Evolutionary conservation across 1,140 invertebrate genomes (phyloP).

Genomic region (Drosophila funebris): DNA sequence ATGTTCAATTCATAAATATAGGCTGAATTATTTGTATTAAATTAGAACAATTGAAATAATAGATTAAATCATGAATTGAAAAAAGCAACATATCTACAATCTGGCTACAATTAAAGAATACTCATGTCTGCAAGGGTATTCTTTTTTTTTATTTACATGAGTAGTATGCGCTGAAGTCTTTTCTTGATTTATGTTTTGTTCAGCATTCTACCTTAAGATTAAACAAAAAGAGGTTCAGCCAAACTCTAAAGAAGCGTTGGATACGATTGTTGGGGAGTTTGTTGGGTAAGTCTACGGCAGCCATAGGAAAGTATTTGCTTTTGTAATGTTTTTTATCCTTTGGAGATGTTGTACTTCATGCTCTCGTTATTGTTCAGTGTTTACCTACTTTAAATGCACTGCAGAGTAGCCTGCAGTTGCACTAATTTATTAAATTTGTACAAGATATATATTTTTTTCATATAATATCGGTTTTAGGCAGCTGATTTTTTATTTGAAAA

Average conservation of each 20-base stretch:
- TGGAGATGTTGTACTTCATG: conserved; percentile 62
- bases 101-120: background rate
- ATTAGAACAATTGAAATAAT: no score
- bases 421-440: conserved; percentile 61
- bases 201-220: conserved; percentile 22
- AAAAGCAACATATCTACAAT: no score
- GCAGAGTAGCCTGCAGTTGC: conserved; percentile 30
- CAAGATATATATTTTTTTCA: conserved; percentile 62
- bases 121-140: conserved; percentile 12
- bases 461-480: conserved; percentile 42
- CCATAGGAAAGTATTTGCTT: conserved; percentile 40
- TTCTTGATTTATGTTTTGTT: conserved; percentile 1
- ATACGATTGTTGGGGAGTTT: conserved; percentile 30
- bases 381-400: conserved; percentile 73
- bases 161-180: conserved; percentile 29
- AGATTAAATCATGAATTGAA: no score
- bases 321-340: conserved; percentile 48
- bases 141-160: conserved; percentile 3
- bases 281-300: conserved; percentile 36
- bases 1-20: no score
- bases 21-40: no score
- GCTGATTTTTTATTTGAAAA: conserved; percentile 45
- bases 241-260: conserved; percentile 67
- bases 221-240: conserved; percentile 69
- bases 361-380: conserved; percentile 42